Conservation (phyloP, 2,888 invertebrate genomes). For the Osmoderma eremita region DNA sequence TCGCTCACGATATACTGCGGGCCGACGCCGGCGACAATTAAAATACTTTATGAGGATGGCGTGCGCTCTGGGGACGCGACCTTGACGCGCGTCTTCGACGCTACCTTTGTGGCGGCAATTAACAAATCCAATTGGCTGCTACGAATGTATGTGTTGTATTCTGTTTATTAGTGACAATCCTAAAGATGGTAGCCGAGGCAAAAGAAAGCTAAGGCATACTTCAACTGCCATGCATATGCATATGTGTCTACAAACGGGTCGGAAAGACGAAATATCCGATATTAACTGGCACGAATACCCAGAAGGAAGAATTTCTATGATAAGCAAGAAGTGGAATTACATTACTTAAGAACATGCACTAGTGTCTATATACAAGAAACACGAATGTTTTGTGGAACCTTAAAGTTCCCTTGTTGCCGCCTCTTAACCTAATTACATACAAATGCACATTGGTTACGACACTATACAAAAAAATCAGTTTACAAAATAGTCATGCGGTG, state of each 20-base stretch:
- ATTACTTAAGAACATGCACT: not conserved
- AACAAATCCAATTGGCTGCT: slow-evolving; percentile 25
- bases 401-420: not conserved
- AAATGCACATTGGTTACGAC: too few species aligned
- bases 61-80: slow-evolving; percentile 47
- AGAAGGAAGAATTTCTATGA: slow-evolving; percentile 10
- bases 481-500: too few species aligned
- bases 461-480: too few species aligned
- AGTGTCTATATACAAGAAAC: slow-evolving; percentile 1
- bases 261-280: slow-evolving; percentile 6
- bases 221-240: not conserved
- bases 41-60: slow-evolving; percentile 58
- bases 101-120: slow-evolving; percentile 22
- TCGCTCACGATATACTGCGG: slow-evolving; percentile 52
- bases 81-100: slow-evolving; percentile 34
- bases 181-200: not conserved
- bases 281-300: slow-evolving; percentile 13
- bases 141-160: slow-evolving; percentile 11
- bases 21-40: slow-evolving; percentile 52
- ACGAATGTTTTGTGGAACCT: not conserved
- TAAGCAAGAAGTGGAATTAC: slow-evolving; percentile 24
- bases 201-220: slow-evolving; percentile 5
- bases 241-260: not conserved
- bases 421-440: slow-evolving; percentile 4
- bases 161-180: slow-evolving; percentile 21